Evolutionary conservation across 2,888 invertebrate genomes (phyloP).

Genomic region (Iphiclides podalirius): DNA sequence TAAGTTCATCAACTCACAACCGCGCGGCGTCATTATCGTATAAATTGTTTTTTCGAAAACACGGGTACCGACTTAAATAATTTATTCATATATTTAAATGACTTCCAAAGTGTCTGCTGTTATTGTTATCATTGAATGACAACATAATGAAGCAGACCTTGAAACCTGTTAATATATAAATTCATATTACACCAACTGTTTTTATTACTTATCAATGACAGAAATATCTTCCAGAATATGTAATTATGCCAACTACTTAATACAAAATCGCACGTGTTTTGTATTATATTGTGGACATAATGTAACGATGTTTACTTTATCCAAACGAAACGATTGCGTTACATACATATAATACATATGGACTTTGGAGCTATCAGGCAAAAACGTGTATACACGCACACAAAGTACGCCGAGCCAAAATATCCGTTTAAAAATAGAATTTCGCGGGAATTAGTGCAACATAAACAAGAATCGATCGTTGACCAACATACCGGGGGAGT

Average conservation of each 20-base stretch:
- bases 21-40: too few species aligned
- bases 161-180: background rate
- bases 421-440: slow-evolving; percentile 16
- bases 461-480: slow-evolving; percentile 64
- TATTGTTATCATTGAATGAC: background rate
- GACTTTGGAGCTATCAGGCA: slow-evolving; percentile 2
- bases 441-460: slow-evolving; percentile 34
- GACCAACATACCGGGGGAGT: slow-evolving; percentile 66
- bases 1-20: too few species aligned
- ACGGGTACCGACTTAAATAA: too few species aligned
- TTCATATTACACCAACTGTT: background rate
- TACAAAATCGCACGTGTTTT: slow-evolving; percentile 2
- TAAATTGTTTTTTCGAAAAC: too few species aligned
- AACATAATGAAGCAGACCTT: background rate
- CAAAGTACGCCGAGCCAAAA: slow-evolving; percentile 1
- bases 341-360: too few species aligned
- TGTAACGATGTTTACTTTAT: slow-evolving; percentile 12
- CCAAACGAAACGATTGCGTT: too few species aligned
- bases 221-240: background rate
- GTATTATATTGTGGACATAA: background rate
- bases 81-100: too few species aligned
- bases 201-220: slow-evolving; percentile 15
- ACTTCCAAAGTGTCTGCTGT: background rate
- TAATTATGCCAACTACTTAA: too few species aligned
- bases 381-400: background rate